Percentiles rank a stretch among this genome's conserved stretches.
Evolutionary conservation across 2,797 vertebrate species (phyloP).

Genomic region (Sylvilagus floridanus): DNA sequence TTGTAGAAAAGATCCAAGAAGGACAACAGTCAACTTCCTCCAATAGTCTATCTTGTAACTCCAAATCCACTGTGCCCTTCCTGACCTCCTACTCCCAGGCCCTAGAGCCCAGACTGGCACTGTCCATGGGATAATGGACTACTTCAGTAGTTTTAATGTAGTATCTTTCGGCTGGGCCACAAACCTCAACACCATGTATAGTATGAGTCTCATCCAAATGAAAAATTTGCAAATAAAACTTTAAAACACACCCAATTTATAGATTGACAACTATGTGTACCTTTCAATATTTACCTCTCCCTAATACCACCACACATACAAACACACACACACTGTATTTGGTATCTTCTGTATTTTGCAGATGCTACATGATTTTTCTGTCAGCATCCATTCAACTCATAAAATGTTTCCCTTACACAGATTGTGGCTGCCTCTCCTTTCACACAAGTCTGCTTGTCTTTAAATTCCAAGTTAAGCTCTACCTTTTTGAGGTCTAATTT

Average conservation of each 20-base stretch:
- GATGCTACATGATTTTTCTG: slow-evolving; percentile 11
- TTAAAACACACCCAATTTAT: neutral
- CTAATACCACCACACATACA: neutral
- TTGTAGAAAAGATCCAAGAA: neutral
- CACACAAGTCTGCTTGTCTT: slow-evolving; percentile 25
- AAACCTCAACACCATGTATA: slow-evolving; percentile 1
- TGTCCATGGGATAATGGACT: neutral
- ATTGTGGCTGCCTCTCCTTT: neutral
- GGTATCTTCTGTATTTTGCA: slow-evolving; percentile 39
- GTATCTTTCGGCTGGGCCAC: neutral
- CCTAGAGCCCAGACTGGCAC: neutral
- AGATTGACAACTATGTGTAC: neutral
- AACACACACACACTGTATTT: neutral
- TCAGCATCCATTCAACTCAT: neutral
- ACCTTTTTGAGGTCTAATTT: slow-evolving; percentile 32
- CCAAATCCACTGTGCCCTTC: neutral
- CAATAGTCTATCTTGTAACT: neutral
- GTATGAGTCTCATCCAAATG: neutral
- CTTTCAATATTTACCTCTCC: neutral
- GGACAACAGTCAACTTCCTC: neutral
- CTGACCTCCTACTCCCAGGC: neutral
- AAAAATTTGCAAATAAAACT: slow-evolving; percentile 42
- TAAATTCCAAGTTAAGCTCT: slow-evolving; percentile 44
- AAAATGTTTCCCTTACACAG: neutral
- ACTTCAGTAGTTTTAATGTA: neutral